These are phyloP conservation scores for Polydesmus complanatus DNA, from an alignment of 2,888 invertebrate species.

Conservation along the genomic window DNA sequence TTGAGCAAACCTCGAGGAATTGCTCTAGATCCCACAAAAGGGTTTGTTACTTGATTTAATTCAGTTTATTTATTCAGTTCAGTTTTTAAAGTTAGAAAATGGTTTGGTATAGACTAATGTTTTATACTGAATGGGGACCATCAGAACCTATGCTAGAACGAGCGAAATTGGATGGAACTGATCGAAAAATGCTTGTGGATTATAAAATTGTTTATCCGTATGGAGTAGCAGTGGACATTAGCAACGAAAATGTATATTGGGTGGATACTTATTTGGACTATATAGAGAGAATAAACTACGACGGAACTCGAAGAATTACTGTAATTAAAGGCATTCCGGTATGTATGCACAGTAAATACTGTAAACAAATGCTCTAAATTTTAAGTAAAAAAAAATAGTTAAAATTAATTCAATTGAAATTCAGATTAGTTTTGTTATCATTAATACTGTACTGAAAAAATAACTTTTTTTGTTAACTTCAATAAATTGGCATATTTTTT, in stretches of 20 bases:
- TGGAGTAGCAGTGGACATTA: conserved; percentile 56
- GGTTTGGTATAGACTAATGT: conserved; percentile 44
- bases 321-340: conserved; percentile 42
- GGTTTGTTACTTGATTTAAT: conserved; percentile 33
- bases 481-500: no score
- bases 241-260: conserved; percentile 59
- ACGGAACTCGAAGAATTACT: conserved; percentile 50
- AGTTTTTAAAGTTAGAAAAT: background rate
- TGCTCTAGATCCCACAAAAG: conserved; percentile 62
- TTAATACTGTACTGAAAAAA: background rate
- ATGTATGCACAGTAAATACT: no score
- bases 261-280: conserved; percentile 65
- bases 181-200: conserved; percentile 44
- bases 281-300: conserved; percentile 62
- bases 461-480: no score
- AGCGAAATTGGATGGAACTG: conserved; percentile 49
- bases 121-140: conserved; percentile 62
- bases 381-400: no score
- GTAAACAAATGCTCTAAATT: no score
- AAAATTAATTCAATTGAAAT: background rate
- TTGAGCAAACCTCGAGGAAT: conserved; percentile 56
- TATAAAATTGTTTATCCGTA: conserved; percentile 62
- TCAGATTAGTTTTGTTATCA: background rate
- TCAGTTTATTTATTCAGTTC: background rate
- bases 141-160: conserved; percentile 48